phyloP scores from a whole-genome alignment of 2,113 vertebrate genomes.

The Epinephelus lanceolatus region DNA sequence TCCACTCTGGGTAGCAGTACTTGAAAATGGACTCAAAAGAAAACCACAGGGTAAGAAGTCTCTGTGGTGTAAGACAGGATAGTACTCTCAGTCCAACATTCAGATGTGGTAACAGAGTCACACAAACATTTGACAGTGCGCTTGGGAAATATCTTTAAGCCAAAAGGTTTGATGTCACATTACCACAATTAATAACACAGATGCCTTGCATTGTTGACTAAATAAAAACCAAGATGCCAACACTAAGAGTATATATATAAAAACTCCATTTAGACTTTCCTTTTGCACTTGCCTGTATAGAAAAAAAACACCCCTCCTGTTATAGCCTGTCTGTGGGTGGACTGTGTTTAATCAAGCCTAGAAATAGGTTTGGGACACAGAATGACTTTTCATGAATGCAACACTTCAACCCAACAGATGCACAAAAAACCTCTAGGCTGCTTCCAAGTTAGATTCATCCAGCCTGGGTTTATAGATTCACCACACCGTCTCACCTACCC shows the following conservation, averaged over 20 bases:
- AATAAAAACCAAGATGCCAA: background rate
- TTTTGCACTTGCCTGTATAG: background rate
- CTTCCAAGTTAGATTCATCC: slow-evolving; percentile 42
- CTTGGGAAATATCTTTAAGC: background rate
- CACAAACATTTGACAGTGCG: background rate
- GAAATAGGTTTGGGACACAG: slow-evolving; percentile 26
- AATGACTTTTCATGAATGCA: slow-evolving; percentile 2
- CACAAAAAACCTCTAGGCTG: slow-evolving; percentile 37
- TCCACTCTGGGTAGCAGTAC: background rate
- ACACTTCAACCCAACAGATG: background rate
- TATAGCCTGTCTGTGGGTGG: slow-evolving; percentile 27
- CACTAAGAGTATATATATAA: background rate
- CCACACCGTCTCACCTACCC: background rate
- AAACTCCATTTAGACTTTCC: background rate
- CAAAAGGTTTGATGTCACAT: background rate
- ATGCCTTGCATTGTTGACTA: background rate
- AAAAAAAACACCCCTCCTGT: background rate
- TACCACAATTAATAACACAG: background rate
- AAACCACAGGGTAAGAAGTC: slow-evolving; percentile 6
- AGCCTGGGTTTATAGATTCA: slow-evolving; percentile 11
- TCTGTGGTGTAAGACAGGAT: background rate
- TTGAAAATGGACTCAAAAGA: slow-evolving; percentile 9
- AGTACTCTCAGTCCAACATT: background rate
- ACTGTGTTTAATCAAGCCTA: slow-evolving; percentile 25
- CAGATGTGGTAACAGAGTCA: background rate